These are phyloP conservation scores for Parazoanthus darwini DNA, from an alignment of 92 coral and sea anemone genomes.

Conservation along the genomic window DNA sequence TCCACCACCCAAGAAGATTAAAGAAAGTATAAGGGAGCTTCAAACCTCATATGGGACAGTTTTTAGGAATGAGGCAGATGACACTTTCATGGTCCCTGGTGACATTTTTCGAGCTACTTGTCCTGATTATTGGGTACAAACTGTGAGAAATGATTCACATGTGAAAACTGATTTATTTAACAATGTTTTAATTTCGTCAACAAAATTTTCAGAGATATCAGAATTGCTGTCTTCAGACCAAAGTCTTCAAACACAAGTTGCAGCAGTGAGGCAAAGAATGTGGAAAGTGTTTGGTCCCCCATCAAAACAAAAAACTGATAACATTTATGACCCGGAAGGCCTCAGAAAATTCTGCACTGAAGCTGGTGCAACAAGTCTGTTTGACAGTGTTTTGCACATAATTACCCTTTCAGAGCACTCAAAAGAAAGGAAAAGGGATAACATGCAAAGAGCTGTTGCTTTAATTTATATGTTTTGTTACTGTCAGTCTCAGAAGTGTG, in stretches of 20 bases:
- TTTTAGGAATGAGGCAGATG: too few species aligned
- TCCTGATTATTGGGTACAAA: too few species aligned
- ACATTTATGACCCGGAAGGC: not conserved
- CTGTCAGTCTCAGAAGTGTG: constrained; percentile 25
- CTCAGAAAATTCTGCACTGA: not conserved
- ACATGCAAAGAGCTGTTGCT: constrained; percentile 9
- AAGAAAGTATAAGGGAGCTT: too few species aligned
- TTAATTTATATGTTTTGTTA: constrained; percentile 3
- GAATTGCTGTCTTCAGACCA: not conserved
- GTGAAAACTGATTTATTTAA: not conserved
- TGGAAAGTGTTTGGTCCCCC: constrained; percentile 17
- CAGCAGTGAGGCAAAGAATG: not conserved
- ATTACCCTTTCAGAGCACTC: constrained; percentile 6
- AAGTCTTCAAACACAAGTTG: not conserved
- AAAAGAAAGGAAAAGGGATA: constrained; percentile 4
- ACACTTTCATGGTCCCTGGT: too few species aligned
- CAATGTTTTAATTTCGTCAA: too few species aligned
- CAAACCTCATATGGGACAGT: too few species aligned
- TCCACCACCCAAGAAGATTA: too few species aligned
- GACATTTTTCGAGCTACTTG: too few species aligned
- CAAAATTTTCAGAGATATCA: too few species aligned
- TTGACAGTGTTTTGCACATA: not conserved
- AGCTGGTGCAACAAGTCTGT: not conserved
- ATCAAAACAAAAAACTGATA: not conserved
- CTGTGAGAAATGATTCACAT: not conserved